phyloP scores from a whole-genome alignment of 2,888 invertebrate genomes.

The Eretmocerus hayati region DNA sequence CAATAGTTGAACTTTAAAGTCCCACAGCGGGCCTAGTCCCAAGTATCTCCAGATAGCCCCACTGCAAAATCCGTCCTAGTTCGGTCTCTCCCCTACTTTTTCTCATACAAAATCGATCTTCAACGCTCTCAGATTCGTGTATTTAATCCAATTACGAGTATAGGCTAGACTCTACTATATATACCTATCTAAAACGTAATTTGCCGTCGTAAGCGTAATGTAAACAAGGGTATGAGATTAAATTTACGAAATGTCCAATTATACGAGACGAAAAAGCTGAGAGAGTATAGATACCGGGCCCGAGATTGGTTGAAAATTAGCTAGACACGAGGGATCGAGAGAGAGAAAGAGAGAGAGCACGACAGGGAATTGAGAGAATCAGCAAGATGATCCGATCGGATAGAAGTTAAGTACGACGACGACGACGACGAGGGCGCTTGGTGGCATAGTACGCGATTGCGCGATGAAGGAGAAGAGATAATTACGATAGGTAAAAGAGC shows the following conservation, averaged over 20 bases:
- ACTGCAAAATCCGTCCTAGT: no score
- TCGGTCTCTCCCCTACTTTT: no score
- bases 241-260: not conserved
- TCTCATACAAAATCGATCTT: no score
- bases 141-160: no score
- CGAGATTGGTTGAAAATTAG: slow-evolving; percentile 16
- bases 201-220: not conserved
- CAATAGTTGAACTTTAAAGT: no score
- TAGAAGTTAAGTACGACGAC: slow-evolving; percentile 16
- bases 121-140: no score
- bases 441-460: slow-evolving; percentile 1
- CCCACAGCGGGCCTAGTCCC: no score
- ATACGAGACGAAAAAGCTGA: slow-evolving; percentile 3
- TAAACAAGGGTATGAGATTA: not conserved
- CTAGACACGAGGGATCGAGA: not conserved
- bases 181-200: no score
- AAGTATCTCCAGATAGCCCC: no score
- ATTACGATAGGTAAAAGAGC: slow-evolving; percentile 18
- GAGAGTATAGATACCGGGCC: slow-evolving; percentile 15
- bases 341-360: not conserved
- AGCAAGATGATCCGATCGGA: slow-evolving; percentile 18
- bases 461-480: slow-evolving; percentile 16
- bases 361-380: slow-evolving; percentile 20
- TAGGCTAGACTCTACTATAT: no score
- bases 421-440: not conserved